Conservation (phyloP, 35 echinoderm and acorn worm genomes). For the Amphiura filiformis region DNA sequence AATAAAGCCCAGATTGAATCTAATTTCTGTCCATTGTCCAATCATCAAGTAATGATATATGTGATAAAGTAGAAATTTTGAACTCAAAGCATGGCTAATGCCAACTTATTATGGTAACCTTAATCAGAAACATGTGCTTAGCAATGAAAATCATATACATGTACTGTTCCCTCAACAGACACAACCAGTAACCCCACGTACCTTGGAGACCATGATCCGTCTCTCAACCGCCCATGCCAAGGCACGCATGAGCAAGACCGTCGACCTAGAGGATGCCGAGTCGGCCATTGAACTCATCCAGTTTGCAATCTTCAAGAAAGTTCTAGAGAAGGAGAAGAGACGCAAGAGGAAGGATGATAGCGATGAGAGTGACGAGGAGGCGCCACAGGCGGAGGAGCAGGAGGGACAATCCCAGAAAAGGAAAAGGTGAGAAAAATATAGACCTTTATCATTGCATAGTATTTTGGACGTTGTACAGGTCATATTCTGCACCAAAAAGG, state of each 20-base stretch:
- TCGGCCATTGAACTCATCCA: constrained; percentile 89
- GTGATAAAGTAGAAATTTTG: no score
- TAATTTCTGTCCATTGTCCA: no score
- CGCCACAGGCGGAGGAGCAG: constrained; percentile 9
- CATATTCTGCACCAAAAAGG: no score
- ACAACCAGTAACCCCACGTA: constrained; percentile 88
- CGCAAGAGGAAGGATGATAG: constrained; percentile 31
- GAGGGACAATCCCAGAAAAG: constrained; percentile 4
- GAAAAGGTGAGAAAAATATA: constrained; percentile 26
- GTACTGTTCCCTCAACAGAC: no score
- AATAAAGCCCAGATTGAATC: no score
- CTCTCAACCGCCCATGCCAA: constrained; percentile 93
- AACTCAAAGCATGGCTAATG: no score
- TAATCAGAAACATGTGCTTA: no score
- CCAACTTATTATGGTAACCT: no score
- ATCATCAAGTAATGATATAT: no score
- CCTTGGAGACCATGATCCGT: constrained; percentile 87
- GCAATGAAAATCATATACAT: no score
- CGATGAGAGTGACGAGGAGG: constrained; percentile 26
- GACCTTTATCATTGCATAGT: no score
- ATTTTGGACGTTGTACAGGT: no score
- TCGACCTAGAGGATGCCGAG: constrained; percentile 89
- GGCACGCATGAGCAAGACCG: constrained; percentile 81
- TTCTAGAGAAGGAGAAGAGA: constrained; percentile 75
- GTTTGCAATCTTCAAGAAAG: constrained; percentile 99